Evolutionary conservation across 2,113 vertebrate species (phyloP), one percentile per base, ranked within the genome.

Genomic region (Urocolius indicus): DNA sequence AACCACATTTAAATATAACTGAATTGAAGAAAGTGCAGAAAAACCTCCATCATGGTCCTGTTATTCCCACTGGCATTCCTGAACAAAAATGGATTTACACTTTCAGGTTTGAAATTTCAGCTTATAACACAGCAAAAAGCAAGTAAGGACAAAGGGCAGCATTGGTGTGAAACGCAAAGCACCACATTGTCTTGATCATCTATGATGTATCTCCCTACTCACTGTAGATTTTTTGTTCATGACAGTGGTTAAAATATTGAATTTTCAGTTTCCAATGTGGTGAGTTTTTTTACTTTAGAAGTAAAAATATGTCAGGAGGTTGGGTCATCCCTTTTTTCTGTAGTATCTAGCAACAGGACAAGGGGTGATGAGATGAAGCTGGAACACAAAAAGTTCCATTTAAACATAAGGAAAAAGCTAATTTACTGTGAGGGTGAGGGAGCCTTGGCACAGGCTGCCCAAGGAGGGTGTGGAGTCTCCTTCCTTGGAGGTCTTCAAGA

Each of bases 51-150:
- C 81, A 73, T 76, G 94, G 91, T 87, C 89, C 85, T 26, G 20
- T 48, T 89, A 69, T 72, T 94, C 91, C 86, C 95, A 87, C 17
- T 57, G 86, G 77, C 61, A 67, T 84, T 93, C 93, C 80, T 68
- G 65, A 72, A 55, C 48, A 78, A 78, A 95, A 95, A 59, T 49
- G 26, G 73, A 54, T 84, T 93, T 78, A 36, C 26, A 48, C 14
- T 59, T 92, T 63, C 38, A 58, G 48, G 52, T 89, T 72, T 68
- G 57, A 90, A 84, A 61, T 55, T 74, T 18, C 7, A 57, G 76
- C 48, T 92, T 24, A 13, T n/a, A 89, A 59, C 24, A 84, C 52
- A 77, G 24, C 81, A 74, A 43, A 27, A 16, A 32, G 3, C 51
- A 63, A 90, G 27, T 7, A 14, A 45, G 48, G 32, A 78, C 0